phyloP scores from a whole-genome alignment of 2,797 vertebrate genomes.

The Vespertilio murinus region DNA sequence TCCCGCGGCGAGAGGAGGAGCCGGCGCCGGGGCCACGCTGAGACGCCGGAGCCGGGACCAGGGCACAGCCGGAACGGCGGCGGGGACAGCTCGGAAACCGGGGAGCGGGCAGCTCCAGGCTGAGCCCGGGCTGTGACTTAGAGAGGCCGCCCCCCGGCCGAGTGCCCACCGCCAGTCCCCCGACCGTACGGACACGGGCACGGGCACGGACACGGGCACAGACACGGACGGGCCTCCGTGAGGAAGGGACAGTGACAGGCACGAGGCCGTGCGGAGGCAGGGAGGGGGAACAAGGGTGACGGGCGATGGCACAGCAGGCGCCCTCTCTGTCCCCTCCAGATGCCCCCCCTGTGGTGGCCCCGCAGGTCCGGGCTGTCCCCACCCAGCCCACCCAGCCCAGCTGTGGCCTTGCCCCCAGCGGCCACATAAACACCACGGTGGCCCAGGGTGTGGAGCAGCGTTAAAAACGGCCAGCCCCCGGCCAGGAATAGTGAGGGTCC shows the following conservation, averaged over 20 bases:
- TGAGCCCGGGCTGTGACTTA: neutral
- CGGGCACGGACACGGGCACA: too few species aligned
- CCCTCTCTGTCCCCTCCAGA: neutral
- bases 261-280: neutral
- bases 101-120: neutral
- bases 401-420: constrained; percentile 39
- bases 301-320: neutral
- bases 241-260: neutral
- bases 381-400: constrained; percentile 38
- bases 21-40: neutral
- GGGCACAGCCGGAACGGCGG: too few species aligned
- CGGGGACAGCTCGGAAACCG: neutral
- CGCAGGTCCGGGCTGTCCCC: neutral
- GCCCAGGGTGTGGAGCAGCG: constrained; percentile 39
- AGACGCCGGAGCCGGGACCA: neutral
- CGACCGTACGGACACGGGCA: neutral
- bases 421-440: constrained; percentile 62
- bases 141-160: neutral
- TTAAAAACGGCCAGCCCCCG: constrained; percentile 72
- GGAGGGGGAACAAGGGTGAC: too few species aligned
- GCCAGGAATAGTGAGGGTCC: constrained; percentile 69
- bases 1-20: constrained; percentile 4
- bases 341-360: constrained; percentile 1
- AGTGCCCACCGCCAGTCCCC: neutral
- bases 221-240: too few species aligned